phyloP scores from a whole-genome alignment of 2,113 vertebrate genomes.

The Bos indicus region DNA sequence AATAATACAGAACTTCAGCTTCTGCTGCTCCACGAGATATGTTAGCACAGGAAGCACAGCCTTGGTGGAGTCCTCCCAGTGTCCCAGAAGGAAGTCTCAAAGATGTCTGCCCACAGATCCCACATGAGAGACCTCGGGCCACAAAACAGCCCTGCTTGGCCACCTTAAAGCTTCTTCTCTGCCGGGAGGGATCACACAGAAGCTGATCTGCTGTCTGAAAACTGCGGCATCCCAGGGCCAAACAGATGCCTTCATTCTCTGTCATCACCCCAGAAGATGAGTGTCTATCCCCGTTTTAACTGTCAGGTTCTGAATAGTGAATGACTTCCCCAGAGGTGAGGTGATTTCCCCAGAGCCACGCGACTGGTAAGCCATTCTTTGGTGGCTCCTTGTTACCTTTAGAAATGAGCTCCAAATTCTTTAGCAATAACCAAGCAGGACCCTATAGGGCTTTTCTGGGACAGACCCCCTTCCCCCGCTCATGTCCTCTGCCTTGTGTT shows the following conservation, averaged over 20 bases:
- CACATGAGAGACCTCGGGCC: background rate
- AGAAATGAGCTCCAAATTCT: background rate
- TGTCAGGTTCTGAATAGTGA: background rate
- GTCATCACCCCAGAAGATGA: background rate
- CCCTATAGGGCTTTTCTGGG: background rate
- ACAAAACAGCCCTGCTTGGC: background rate
- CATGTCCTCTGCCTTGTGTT: background rate
- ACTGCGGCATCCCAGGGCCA: background rate
- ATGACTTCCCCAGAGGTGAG: background rate
- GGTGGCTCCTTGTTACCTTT: background rate
- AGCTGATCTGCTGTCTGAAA: background rate
- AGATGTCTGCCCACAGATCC: background rate
- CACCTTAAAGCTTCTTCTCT: background rate
- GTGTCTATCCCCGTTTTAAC: background rate
- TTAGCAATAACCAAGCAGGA: background rate
- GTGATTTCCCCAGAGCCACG: background rate
- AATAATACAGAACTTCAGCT: background rate
- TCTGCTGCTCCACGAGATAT: background rate
- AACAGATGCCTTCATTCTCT: background rate
- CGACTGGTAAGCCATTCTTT: background rate
- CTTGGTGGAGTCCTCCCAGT: background rate
- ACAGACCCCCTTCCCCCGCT: background rate
- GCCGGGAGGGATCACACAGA: background rate
- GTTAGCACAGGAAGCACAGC: background rate
- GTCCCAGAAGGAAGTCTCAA: background rate